Evolutionary conservation across 2,113 vertebrate genomes (phyloP).

Genomic region (Nymphicus hollandicus): DNA sequence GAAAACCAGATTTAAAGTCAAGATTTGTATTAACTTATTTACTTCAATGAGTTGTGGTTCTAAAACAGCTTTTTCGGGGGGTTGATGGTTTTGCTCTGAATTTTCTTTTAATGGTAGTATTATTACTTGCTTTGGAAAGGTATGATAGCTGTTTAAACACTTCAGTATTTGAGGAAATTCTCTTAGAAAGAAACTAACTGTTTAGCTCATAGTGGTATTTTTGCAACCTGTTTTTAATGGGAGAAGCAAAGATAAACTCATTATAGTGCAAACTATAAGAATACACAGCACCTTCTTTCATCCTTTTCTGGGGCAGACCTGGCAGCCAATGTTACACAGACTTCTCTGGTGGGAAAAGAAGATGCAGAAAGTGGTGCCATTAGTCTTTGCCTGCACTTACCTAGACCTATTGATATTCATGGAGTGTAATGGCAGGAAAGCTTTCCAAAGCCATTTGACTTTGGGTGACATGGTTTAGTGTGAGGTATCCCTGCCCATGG

Average conservation of each 20-base stretch:
- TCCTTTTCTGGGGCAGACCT: neutral
- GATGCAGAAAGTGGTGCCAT: conserved; percentile 7
- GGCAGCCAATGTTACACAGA: neutral
- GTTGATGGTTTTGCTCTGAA: neutral
- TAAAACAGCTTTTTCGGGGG: neutral
- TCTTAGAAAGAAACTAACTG: neutral
- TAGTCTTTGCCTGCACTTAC: neutral
- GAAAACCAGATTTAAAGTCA: neutral
- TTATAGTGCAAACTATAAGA: neutral
- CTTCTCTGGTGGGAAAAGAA: neutral
- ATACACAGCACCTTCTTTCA: neutral
- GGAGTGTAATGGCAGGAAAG: neutral
- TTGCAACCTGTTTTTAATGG: neutral
- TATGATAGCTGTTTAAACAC: neutral
- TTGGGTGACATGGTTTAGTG: too few species aligned
- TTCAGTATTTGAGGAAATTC: neutral
- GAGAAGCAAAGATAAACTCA: neutral
- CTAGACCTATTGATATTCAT: neutral
- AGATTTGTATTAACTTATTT: neutral
- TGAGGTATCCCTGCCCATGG: too few species aligned
- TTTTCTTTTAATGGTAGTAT: neutral
- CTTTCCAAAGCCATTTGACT: conserved; percentile 33
- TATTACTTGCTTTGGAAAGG: neutral
- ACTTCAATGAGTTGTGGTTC: neutral
- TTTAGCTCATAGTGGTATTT: neutral